Evolutionary conservation across 2,888 invertebrate species (phyloP).

Genomic region (Atethmia centrago): DNA sequence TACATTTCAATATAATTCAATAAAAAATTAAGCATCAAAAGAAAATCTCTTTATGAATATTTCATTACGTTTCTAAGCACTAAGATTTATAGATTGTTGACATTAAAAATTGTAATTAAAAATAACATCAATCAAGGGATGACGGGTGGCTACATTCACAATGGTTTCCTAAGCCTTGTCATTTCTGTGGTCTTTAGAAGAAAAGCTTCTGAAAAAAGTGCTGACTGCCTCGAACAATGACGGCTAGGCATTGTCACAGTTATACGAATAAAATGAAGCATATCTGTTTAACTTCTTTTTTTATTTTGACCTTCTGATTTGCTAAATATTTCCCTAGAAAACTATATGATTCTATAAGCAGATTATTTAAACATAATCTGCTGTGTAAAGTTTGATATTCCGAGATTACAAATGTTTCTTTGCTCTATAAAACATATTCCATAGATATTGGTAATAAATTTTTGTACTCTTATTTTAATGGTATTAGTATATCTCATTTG

Average conservation of each 20-base stretch:
- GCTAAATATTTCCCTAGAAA: not conserved
- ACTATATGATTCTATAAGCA: no score
- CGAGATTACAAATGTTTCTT: not conserved
- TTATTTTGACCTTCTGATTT: not conserved
- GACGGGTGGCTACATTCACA: constrained; percentile 69
- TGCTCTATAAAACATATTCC: not conserved
- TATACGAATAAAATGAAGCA: constrained; percentile 35
- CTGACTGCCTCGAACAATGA: constrained; percentile 30
- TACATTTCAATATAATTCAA: constrained; percentile 54
- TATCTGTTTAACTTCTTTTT: constrained; percentile 5
- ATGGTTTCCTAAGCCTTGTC: constrained; percentile 74
- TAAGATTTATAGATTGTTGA: constrained; percentile 83
- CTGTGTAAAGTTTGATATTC: not conserved
- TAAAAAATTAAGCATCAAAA: constrained; percentile 44
- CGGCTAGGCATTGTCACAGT: constrained; percentile 49
- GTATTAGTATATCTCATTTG: no score
- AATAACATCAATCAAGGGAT: constrained; percentile 81
- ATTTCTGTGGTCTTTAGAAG: constrained; percentile 67
- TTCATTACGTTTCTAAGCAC: constrained; percentile 73
- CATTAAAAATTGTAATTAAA: constrained; percentile 85
- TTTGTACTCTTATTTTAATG: no score
- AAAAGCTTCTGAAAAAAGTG: constrained; percentile 63
- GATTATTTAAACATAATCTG: no score
- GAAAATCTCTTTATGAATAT: constrained; percentile 65
- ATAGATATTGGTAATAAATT: not conserved